These are phyloP conservation scores for Pantherophis alleghaniensis DNA, from an alignment of 2,797 vertebrate genomes.

Conservation along the genomic window DNA sequence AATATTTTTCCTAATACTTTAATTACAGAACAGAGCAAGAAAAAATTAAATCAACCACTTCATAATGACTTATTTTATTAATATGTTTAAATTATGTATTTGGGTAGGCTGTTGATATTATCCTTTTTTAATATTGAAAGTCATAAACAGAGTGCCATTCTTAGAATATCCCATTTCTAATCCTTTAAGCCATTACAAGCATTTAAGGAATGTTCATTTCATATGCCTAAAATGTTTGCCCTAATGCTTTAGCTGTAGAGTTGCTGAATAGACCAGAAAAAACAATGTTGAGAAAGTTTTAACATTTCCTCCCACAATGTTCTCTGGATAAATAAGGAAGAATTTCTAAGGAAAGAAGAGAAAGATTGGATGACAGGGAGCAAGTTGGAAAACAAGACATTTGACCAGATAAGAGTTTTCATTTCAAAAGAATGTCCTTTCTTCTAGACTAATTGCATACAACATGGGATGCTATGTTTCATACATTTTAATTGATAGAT, in stretches of 20 bases:
- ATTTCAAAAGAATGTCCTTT: neutral
- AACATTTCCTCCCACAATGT: conserved; percentile 70
- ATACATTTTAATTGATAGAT: neutral
- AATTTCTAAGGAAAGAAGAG: neutral
- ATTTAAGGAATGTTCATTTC: conserved; percentile 78
- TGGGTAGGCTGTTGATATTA: conserved; percentile 47
- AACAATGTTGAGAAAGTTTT: conserved; percentile 73
- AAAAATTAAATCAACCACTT: conserved; percentile 24
- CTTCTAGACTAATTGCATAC: neutral
- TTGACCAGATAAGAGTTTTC: conserved; percentile 31
- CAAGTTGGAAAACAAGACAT: conserved; percentile 16
- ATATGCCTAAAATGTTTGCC: conserved; percentile 62
- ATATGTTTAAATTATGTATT: conserved; percentile 43
- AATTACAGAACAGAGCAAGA: neutral
- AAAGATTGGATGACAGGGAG: neutral
- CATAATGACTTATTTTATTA: conserved; percentile 35
- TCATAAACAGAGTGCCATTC: conserved; percentile 65
- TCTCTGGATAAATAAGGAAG: conserved; percentile 20
- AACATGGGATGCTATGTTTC: neutral
- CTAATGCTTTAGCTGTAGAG: conserved; percentile 67
- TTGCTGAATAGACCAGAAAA: conserved; percentile 69
- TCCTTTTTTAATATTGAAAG: conserved; percentile 40
- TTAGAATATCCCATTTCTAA: conserved; percentile 72
- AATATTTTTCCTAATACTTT: conserved; percentile 19
- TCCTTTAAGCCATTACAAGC: conserved; percentile 72